Conservation (phyloP, 2,888 invertebrate species). For the Steromphala cineraria region DNA sequence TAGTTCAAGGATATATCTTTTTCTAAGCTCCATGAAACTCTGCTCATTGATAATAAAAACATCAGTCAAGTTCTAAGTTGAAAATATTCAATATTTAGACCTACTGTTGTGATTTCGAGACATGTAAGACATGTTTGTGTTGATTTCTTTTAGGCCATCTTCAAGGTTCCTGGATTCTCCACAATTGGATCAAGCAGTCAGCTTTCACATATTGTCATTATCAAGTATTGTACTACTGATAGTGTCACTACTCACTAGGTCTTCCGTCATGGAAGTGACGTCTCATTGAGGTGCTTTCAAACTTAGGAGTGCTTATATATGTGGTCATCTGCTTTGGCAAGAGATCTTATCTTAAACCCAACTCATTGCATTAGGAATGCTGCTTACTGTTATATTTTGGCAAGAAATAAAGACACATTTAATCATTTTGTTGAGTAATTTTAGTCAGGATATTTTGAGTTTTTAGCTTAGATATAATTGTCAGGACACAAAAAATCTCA, state of each 20-base stretch:
- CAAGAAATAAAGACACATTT: no score
- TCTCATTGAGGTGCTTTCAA: no score
- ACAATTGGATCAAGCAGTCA: slow-evolving; percentile 1
- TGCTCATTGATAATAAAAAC: no score
- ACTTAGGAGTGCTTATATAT: no score
- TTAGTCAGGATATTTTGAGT: no score
- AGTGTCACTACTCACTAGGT: not conserved
- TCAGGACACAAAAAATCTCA: not conserved
- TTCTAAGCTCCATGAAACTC: no score
- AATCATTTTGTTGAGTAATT: no score
- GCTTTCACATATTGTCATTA: not conserved
- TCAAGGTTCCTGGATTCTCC: not conserved
- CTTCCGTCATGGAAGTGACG: not conserved
- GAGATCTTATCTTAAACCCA: slow-evolving; percentile 3
- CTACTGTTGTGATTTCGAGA: not conserved
- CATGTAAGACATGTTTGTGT: not conserved
- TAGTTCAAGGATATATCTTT: no score
- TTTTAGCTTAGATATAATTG: not conserved
- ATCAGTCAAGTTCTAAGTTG: no score
- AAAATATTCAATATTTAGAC: no score
- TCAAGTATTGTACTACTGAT: slow-evolving; percentile 11
- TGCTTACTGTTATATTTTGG: no score
- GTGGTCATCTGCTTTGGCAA: no score
- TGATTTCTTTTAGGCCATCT: slow-evolving; percentile 10
- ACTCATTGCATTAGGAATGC: not conserved